Evolutionary conservation across 1,140 invertebrate species (phyloP).

Genomic region (Artemia franciscana): DNA sequence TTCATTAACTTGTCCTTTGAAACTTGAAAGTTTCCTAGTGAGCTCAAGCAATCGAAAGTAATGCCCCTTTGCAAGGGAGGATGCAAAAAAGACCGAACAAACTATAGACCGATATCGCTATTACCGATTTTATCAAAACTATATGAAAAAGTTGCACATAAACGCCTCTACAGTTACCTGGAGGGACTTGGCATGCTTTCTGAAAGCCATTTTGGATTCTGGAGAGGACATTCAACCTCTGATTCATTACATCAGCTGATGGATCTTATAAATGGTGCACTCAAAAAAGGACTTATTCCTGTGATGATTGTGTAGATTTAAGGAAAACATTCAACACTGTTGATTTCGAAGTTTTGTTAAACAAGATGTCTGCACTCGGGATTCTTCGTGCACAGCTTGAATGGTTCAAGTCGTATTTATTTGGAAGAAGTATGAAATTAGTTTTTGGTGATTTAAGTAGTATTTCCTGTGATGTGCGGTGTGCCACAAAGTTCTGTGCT

Average conservation of each 20-base stretch:
- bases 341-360: background rate
- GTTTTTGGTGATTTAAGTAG: background rate
- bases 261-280: background rate
- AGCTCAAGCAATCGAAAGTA: background rate
- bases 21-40: background rate
- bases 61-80: background rate
- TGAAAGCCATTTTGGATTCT: too few relatives aligned
- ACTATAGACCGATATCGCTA: background rate
- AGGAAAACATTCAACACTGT: background rate
- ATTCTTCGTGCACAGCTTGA: background rate
- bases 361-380: background rate
- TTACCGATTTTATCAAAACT: background rate
- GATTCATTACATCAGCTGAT: background rate
- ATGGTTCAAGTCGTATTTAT: background rate
- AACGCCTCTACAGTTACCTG: background rate
- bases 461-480: background rate
- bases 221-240: too few relatives aligned
- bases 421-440: background rate
- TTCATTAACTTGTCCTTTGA: background rate
- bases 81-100: background rate
- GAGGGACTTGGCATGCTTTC: background rate
- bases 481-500: background rate
- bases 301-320: background rate
- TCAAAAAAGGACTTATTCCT: background rate
- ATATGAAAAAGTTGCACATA: background rate